These are phyloP conservation scores for Orthonychiurus folsomi DNA, from an alignment of 2,888 invertebrate species.

Conservation along the genomic window DNA sequence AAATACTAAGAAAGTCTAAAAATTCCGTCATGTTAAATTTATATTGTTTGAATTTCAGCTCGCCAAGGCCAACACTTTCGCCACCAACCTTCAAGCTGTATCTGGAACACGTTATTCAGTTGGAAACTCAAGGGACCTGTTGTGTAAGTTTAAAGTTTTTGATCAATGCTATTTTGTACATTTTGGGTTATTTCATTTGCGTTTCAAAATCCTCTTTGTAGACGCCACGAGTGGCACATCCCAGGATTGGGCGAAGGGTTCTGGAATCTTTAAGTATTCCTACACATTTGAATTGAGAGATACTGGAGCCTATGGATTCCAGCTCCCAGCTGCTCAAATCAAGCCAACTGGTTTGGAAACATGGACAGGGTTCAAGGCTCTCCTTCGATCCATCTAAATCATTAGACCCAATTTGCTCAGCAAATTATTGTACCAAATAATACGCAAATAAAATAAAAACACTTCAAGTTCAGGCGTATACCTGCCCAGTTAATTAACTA, in stretches of 20 bases:
- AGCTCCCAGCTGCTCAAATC: conserved; percentile 45
- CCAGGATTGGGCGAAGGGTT: conserved; percentile 38
- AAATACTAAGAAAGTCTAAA: neutral
- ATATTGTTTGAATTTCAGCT: neutral
- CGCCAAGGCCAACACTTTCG: conserved; percentile 12
- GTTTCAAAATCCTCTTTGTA: neutral
- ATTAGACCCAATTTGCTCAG: neutral
- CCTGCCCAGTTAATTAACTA: too few relatives aligned
- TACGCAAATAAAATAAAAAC: too few relatives aligned
- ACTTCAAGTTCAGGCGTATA: too few relatives aligned
- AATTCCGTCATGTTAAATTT: neutral
- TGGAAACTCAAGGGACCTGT: conserved; percentile 41
- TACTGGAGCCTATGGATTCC: conserved; percentile 45
- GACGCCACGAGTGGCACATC: conserved; percentile 32
- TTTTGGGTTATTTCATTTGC: too few relatives aligned
- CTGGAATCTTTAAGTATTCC: conserved; percentile 23
- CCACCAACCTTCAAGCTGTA: conserved; percentile 40
- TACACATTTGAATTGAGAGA: conserved; percentile 48
- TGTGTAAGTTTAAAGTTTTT: conserved; percentile 25
- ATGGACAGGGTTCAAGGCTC: conserved; percentile 33
- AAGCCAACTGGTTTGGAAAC: conserved; percentile 38
- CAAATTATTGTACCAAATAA: too few relatives aligned
- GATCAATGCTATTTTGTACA: too few relatives aligned
- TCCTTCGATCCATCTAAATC: neutral
- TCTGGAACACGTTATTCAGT: conserved; percentile 42